A percentile compares a stretch with the other conserved stretches of the same genome.
Conservation (phyloP, 2,888 invertebrate species). For the Altica lythri region DNA sequence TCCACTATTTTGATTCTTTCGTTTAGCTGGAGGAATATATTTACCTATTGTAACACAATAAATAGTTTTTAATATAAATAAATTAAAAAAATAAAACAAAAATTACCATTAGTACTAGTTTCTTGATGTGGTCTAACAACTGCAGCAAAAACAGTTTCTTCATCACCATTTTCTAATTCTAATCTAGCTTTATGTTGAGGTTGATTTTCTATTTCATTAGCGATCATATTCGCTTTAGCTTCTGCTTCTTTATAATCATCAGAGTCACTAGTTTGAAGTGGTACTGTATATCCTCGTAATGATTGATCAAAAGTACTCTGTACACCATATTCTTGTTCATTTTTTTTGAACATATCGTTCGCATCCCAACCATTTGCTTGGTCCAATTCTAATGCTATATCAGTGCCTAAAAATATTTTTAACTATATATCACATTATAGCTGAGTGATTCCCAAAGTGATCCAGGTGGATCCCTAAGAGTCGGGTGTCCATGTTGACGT, state of each 20-base stretch:
- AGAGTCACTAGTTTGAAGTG: constrained; percentile 82
- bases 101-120: constrained; percentile 35
- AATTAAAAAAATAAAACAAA: background rate
- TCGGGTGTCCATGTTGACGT: no score
- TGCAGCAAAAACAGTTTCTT: constrained; percentile 86
- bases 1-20: constrained; percentile 69
- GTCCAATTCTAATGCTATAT: constrained; percentile 71
- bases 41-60: constrained; percentile 58
- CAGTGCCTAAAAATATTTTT: no score
- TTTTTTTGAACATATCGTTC: constrained; percentile 94
- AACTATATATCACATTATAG: no score
- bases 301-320: constrained; percentile 91
- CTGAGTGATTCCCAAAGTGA: no score
- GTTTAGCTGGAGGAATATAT: constrained; percentile 79
- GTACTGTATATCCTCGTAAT: constrained; percentile 89
- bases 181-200: constrained; percentile 79
- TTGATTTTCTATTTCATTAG: constrained; percentile 88
- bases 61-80: background rate
- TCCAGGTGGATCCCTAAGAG: no score
- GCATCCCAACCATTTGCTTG: constrained; percentile 96
- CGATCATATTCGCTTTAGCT: constrained; percentile 87
- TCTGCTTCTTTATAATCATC: constrained; percentile 83
- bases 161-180: constrained; percentile 90
- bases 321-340: constrained; percentile 86
- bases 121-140: constrained; percentile 67